Percentiles rank a stretch among this genome's conserved stretches.
These are phyloP conservation scores for Clarias fuscus DNA, from an alignment of 2,797 vertebrate species.

Conservation along the genomic window DNA sequence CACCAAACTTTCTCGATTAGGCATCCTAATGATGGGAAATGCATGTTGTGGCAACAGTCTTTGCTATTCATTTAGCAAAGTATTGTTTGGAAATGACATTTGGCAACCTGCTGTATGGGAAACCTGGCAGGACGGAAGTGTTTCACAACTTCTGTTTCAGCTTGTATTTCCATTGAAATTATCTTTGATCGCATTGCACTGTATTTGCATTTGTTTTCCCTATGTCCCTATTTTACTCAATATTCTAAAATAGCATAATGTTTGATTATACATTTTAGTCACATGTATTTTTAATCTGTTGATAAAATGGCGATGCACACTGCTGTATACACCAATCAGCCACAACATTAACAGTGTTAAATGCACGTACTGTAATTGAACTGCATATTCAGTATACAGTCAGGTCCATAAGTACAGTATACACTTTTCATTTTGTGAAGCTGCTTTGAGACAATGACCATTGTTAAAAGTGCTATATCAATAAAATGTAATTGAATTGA, in stretches of 20 bases:
- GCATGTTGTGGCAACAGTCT: too few species aligned
- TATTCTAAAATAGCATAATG: not conserved
- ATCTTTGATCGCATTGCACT: not conserved
- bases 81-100: not conserved
- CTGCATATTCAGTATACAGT: too few species aligned
- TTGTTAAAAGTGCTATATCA: too few species aligned
- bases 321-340: not conserved
- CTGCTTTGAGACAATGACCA: too few species aligned
- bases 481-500: too few species aligned
- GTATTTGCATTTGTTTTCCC: not conserved
- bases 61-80: not conserved
- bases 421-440: too few species aligned
- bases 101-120: not conserved
- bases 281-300: not conserved
- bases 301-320: not conserved
- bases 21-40: not conserved
- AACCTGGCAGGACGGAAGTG: constrained; percentile 1
- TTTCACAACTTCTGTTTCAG: constrained; percentile 39
- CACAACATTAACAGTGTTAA: too few species aligned
- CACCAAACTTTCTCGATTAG: not conserved
- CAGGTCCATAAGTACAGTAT: too few species aligned
- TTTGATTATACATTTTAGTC: not conserved
- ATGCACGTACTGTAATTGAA: too few species aligned
- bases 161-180: constrained; percentile 3
- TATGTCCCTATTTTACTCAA: not conserved